Base-by-base conservation (phyloP, 2,888 invertebrate species). In the Thymelicus sylvestris region DNA sequence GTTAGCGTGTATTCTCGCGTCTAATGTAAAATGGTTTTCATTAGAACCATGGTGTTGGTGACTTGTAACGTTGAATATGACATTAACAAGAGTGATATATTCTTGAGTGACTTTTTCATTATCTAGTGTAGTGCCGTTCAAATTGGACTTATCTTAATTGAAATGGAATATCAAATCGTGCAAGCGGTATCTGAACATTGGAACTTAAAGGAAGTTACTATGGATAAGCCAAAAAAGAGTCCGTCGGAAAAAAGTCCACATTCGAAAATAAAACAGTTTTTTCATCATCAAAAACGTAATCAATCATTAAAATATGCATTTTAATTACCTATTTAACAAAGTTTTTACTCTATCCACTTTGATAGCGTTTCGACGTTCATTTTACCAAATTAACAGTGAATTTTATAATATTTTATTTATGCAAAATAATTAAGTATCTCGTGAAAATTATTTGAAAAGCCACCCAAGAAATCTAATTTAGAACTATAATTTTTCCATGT, bases 191-290 rank as follows among this genome's bases (percentile, higher is more conserved):
- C 73, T 38, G 71, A 65, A 19, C 66, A 71, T 47, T 62, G 62
- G 62, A 57, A 39, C 10, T 52, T 41, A 39, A 38, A 44, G 62
- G 64, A 44, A 31, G 41, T 60, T 39, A 68, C 67, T 12, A 74
- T 75, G 75, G 75, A 77, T 64, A 79, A 76, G 76, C 76, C 79
- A 48, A 88, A 86, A 79, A 86, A 84, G 72, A 89, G 84, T 73
- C 86, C 89, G 0, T 83, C 85, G 0, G 86, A 87, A 62, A 90
- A 89, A 73, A 79, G 75, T 4, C 80, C 77, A 2, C 78, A 85
- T 66, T 81, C 81, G 5, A 90, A 83, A 72, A 71, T 89, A 0
- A 83, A 83, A 71, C 69, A 77, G 65, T 71, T 75, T 19, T 89
- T 90, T 67, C 80, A 85, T 31, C 66, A 61, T 38, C 66, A 66